Evolutionary conservation across 2,113 vertebrate species (phyloP), one percentile per base, ranked within the genome.

Genomic region (Brienomyrus brachyistius): DNA sequence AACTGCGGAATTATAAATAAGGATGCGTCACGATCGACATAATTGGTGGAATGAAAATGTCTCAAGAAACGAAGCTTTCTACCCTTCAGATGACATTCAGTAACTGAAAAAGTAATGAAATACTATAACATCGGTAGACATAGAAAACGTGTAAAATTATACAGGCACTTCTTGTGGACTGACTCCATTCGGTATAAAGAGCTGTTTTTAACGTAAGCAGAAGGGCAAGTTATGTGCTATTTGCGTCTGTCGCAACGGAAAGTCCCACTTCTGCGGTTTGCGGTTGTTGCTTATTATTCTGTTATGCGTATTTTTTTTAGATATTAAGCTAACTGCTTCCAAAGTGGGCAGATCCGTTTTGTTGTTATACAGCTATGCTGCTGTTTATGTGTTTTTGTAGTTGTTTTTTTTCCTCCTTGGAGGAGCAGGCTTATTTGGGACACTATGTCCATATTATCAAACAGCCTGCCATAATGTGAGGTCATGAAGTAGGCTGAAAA

Each of bases 41-140:
- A 45, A 74, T 88, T 90, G 92, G 84, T 91, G 91, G 80, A 90
- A 62, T 50, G 43, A 54, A 90, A 48, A 4, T 66, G 86, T 54
- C 90, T 47, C 77, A 89, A 86, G 91, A 91, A 88, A 27, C 91
- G n/a, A 52, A 21, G 47, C 50, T 86, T 17, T 47, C 85, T 89
- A 95, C 94, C 95, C 95, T 95, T 95, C 95, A 95, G 91, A 94
- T 95, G 95, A 95, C 95, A 95, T 95, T 95, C 94, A 91, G 47
- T 54, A 31, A 35, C 90, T 6, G 90, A 40, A 48, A 88, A 59
- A 54, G 85, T 27, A 82, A 91, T 43, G 15, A 40, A 43, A 48
- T 23, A 84, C 35, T 23, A 4, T 84, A 48, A 21, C 23, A n/a
- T 10, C 23, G 7, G 9, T 4, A 48, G 77, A 90, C 90, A 77